Percentiles rank a stretch among this genome's conserved stretches.
phyloP scores from a whole-genome alignment of 2,797 vertebrate genomes.

The Lophotriccus pileatus region DNA sequence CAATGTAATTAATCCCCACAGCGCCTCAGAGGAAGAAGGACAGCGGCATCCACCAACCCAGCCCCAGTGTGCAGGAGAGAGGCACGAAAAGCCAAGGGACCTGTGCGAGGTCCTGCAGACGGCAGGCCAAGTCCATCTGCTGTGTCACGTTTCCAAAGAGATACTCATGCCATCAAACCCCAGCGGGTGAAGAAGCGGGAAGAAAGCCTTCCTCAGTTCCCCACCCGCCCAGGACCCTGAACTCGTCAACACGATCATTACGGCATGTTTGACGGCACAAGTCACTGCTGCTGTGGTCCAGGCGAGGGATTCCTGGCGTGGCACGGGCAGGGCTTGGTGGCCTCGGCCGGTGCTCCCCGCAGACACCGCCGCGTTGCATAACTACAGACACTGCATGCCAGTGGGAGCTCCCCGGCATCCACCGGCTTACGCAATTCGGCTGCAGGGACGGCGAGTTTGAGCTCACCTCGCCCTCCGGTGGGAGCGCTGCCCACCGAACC shows the following conservation, averaged over 20 bases:
- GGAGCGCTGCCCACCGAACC: neutral
- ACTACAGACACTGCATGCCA: neutral
- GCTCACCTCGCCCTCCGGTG: neutral
- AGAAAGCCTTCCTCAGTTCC: neutral
- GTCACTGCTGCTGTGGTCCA: neutral
- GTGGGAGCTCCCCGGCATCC: neutral
- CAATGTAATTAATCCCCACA: neutral
- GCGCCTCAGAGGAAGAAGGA: neutral
- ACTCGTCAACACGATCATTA: neutral
- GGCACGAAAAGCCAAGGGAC: neutral
- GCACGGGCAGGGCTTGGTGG: neutral
- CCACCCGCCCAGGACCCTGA: neutral
- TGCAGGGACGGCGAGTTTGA: neutral
- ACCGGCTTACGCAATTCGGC: neutral
- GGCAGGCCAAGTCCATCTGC: neutral
- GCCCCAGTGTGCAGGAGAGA: neutral
- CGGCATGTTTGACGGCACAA: neutral
- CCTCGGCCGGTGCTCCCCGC: neutral
- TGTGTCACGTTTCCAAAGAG: neutral
- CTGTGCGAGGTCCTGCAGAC: neutral
- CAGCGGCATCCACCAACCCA: neutral
- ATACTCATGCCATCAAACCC: neutral
- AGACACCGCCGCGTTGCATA: neutral
- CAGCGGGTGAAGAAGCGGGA: fast-evolving
- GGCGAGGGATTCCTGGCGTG: neutral